These are phyloP conservation scores for Balanococcus diminutus DNA, from an alignment of 2,888 invertebrate genomes.

Conservation along the genomic window DNA sequence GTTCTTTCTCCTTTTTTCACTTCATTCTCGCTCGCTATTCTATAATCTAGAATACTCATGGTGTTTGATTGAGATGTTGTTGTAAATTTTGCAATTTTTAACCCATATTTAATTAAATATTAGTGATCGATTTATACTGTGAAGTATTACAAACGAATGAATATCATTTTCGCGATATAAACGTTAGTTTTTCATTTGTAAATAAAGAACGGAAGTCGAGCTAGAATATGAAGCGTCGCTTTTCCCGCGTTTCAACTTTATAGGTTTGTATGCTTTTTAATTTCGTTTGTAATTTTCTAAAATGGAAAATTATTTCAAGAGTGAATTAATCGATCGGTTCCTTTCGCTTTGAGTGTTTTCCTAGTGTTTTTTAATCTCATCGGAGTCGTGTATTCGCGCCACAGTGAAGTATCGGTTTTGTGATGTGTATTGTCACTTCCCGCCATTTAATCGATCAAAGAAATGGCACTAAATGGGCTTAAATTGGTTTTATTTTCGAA, in stretches of 20 bases:
- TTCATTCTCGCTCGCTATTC: not conserved
- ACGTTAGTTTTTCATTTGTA: constrained; percentile 9
- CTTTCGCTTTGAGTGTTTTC: not conserved
- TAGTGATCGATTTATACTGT: not conserved
- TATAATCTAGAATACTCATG: not conserved
- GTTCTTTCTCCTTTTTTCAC: constrained; percentile 18
- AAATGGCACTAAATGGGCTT: not conserved
- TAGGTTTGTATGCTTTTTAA: constrained; percentile 25
- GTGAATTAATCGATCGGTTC: not conserved
- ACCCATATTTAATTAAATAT: not conserved
- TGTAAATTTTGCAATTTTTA: not conserved
- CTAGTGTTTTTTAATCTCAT: not conserved
- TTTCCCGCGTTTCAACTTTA: constrained; percentile 40
- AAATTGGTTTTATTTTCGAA: not conserved
- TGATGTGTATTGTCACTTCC: not conserved
- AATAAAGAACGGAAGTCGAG: constrained; percentile 41
- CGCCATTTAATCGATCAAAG: not conserved
- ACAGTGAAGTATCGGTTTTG: not conserved
- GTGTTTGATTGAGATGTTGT: not conserved
- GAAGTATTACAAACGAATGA: not conserved
- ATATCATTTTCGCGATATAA: not conserved
- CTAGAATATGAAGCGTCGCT: constrained; percentile 36
- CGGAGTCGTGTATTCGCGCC: not conserved
- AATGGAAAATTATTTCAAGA: not conserved
- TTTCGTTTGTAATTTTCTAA: not conserved